Evolutionary conservation across 2,797 vertebrate species (phyloP), one percentile per base, ranked within the genome.

Genomic region (Lates japonicus): DNA sequence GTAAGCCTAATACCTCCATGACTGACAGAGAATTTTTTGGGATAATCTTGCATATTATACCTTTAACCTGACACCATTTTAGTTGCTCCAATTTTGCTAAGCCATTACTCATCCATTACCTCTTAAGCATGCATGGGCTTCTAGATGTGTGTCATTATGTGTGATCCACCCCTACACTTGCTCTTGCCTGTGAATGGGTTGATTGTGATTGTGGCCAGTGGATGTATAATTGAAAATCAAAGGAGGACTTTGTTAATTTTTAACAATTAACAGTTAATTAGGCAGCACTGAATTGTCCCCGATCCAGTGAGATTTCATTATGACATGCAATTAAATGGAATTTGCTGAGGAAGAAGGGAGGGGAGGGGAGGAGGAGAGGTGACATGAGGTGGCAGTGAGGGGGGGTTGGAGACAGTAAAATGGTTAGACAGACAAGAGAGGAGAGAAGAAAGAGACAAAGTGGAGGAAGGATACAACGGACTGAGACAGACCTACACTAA

Each of bases 221-320:
- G 76, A 19, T 82, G 92, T 94, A 91, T 97, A 96, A 97, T 97
- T 97, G 96, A 97, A 97, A 97, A 97, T 97, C 96, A 97, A 96
- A 97, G 96, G 71, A 96, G 93, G 96, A 96, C 95, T 97, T 96
- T 95, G 96, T 96, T 97, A 97, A 97, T 97, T 97, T 29, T 29
- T 29, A n/a, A n/a, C n/a, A n/a, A n/a, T n/a, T n/a, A n/a, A n/a
- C n/a, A 1, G 25, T 29, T 96, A 96, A 97, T 97, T 97, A 97
- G 95, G 92, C 95, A 93, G 95, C 93, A 91, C 84, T 96, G 95
- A 95, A 96, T 96, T 96, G 96, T 96, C 96, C 95, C 95, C 95
- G 94, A 96, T 97, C 96, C 96, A 95, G 97, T 95, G 95, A 96
- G 95, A 96, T 97, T 97, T 96, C 93, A 96, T 97, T 96, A 96